Percentiles rank a stretch among this genome's conserved stretches.
Evolutionary conservation across 2,797 vertebrate genomes (phyloP).

Genomic region (Paratrypauchen microcephalus): DNA sequence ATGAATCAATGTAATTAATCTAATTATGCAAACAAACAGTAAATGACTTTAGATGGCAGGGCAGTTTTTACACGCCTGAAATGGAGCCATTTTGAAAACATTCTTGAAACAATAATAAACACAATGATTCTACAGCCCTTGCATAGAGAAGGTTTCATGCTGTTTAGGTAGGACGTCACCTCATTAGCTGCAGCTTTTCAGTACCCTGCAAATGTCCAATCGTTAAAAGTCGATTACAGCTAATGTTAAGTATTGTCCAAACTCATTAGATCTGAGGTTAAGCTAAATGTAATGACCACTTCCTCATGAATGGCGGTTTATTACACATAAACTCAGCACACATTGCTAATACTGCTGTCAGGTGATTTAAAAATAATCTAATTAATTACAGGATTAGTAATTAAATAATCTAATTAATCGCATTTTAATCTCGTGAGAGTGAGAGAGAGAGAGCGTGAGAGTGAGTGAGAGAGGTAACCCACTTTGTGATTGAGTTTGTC

Average conservation of each 20-base stretch:
- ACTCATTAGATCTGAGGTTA: constrained; percentile 7
- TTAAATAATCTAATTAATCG: no score
- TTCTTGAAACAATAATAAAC: not conserved
- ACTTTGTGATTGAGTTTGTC: no score
- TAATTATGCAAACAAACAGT: not conserved
- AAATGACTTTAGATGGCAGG: no score
- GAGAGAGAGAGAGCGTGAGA: no score
- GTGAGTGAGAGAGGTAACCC: no score
- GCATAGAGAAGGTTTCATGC: no score
- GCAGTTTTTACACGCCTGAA: not conserved
- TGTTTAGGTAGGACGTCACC: not conserved
- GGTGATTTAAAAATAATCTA: no score
- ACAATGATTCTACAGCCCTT: no score
- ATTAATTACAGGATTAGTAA: no score
- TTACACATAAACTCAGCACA: not conserved
- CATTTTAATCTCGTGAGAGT: no score
- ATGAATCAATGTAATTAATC: not conserved
- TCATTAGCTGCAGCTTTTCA: not conserved
- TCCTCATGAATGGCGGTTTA: not conserved
- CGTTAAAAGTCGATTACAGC: not conserved
- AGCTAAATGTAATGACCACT: not conserved
- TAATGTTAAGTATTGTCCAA: constrained; percentile 6
- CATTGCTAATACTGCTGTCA: no score
- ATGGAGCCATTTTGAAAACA: not conserved
- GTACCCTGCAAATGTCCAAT: not conserved